Percentiles rank a stretch among this genome's conserved stretches.
These are phyloP conservation scores for Dicentrarchus labrax DNA, from an alignment of 2,113 vertebrate genomes.

Conservation along the genomic window DNA sequence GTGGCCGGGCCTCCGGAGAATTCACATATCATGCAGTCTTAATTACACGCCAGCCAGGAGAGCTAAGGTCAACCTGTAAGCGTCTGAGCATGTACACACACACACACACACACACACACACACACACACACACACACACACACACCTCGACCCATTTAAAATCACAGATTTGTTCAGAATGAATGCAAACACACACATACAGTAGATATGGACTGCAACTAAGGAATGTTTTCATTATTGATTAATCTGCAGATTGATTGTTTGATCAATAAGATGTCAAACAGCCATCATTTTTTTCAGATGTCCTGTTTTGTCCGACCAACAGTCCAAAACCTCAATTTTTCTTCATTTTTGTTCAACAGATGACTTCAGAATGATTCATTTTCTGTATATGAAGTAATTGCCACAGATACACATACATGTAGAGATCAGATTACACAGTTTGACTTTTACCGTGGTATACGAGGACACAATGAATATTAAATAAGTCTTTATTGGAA, in stretches of 20 bases:
- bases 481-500: neutral
- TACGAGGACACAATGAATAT: neutral
- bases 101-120: constrained; percentile 2
- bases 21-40: constrained; percentile 81
- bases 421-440: neutral
- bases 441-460: neutral
- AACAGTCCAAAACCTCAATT: neutral
- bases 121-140: constrained; percentile 36
- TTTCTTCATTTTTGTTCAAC: neutral
- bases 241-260: neutral
- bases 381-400: neutral
- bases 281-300: neutral
- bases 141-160: constrained; percentile 17
- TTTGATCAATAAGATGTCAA: neutral
- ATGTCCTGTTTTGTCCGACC: neutral
- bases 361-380: neutral
- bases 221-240: neutral
- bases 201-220: neutral
- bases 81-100: constrained; percentile 33
- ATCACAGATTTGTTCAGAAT: neutral
- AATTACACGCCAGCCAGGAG: constrained; percentile 79
- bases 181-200: neutral
- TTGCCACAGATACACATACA: too few species aligned
- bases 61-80: constrained; percentile 66
- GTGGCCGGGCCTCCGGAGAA: constrained; percentile 71